Evolutionary conservation across 2,797 vertebrate genomes (phyloP).

Genomic region (Lacerta bilineata): DNA sequence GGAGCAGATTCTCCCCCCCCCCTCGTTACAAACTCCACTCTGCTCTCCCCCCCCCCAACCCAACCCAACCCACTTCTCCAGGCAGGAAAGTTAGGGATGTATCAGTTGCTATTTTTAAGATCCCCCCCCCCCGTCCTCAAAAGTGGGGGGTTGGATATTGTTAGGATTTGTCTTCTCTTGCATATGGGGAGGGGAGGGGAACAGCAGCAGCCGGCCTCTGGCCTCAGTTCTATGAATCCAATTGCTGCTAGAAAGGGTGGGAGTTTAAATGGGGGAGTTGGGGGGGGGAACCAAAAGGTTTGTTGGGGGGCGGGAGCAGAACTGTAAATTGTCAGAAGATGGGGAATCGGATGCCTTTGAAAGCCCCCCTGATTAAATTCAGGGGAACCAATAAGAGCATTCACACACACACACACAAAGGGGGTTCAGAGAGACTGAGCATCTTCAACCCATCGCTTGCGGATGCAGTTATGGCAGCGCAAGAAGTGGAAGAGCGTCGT

Average conservation of each 20-base stretch:
- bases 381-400: neutral
- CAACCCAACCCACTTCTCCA: neutral
- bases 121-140: constrained; percentile 74
- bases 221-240: too few species aligned
- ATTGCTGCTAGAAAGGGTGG: neutral
- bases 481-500: neutral
- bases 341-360: neutral
- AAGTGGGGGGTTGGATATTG: neutral
- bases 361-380: neutral
- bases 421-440: neutral
- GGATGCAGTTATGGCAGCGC: neutral
- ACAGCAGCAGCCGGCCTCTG: neutral
- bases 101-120: constrained; percentile 82
- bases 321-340: neutral
- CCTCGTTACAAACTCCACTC: neutral
- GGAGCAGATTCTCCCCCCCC: constrained; percentile 5
- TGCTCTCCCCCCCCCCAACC: neutral
- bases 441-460: neutral
- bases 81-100: constrained; percentile 73
- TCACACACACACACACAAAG: too few species aligned
- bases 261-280: neutral
- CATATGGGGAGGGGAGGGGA: neutral
- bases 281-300: neutral
- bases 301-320: neutral
- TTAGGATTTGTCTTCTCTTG: neutral